These are phyloP conservation scores for Myiopsitta monachus DNA, from an alignment of 2,113 vertebrate genomes.

Conservation along the genomic window DNA sequence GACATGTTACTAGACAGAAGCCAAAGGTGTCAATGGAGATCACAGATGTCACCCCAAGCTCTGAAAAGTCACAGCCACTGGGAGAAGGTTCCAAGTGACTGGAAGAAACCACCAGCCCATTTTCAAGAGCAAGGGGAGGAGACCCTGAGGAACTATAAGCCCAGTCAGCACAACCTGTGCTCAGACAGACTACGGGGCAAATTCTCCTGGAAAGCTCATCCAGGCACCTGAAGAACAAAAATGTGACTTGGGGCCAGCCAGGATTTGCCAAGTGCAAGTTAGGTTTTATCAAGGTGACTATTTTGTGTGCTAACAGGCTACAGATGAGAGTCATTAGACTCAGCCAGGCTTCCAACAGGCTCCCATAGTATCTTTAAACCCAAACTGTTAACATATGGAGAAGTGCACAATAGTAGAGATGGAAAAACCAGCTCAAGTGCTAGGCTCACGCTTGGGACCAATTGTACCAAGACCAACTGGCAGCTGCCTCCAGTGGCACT, in stretches of 20 bases:
- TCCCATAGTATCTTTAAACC: not conserved
- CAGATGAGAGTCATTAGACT: not conserved
- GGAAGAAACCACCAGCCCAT: not conserved
- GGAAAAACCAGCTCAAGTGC: not conserved
- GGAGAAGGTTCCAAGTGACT: not conserved
- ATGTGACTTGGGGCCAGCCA: not conserved
- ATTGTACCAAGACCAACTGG: not conserved
- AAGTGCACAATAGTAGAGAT: not conserved
- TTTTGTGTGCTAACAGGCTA: not conserved
- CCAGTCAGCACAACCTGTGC: not conserved
- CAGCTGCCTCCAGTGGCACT: not conserved
- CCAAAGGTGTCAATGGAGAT: not conserved
- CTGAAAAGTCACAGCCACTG: not conserved
- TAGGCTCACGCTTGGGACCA: not conserved
- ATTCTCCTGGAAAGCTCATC: not conserved
- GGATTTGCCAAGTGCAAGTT: not conserved
- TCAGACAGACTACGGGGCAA: not conserved
- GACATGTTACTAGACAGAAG: not conserved
- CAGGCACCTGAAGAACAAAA: not conserved
- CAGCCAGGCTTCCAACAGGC: not conserved
- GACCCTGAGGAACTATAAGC: not conserved
- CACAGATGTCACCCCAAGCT: not conserved
- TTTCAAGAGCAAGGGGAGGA: not conserved
- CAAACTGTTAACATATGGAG: not conserved
- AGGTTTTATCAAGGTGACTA: not conserved